Evolutionary conservation across 2,888 invertebrate species (phyloP).

Genomic region (Drosophila dives): DNA sequence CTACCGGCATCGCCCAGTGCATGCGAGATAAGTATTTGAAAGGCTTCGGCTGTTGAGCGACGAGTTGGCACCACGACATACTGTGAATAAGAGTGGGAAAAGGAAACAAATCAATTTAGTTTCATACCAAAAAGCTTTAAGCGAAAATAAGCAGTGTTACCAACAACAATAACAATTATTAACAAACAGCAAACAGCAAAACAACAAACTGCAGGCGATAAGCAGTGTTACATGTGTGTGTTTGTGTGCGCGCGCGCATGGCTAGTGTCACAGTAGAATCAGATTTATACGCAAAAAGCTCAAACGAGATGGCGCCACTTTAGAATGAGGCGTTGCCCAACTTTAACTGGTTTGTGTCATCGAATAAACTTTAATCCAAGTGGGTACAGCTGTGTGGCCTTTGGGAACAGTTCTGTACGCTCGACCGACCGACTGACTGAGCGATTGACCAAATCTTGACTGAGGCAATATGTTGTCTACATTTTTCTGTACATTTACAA

Average conservation of each 20-base stretch:
- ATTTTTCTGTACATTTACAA: constrained; percentile 32
- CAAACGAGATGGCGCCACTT: constrained; percentile 83
- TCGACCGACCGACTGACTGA: constrained; percentile 16
- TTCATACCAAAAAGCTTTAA: constrained; percentile 4
- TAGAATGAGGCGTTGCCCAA: constrained; percentile 19
- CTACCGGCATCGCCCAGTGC: constrained; percentile 99
- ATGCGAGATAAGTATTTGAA: constrained; percentile 98
- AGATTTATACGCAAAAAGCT: constrained; percentile 68
- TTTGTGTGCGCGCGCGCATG: constrained; percentile 5
- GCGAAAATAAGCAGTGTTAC: constrained; percentile 46
- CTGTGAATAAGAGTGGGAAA: constrained; percentile 85
- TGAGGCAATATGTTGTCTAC: constrained; percentile 63
- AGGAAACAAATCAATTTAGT: constrained; percentile 18
- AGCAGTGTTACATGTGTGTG: constrained; percentile 36
- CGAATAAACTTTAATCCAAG: constrained; percentile 12
- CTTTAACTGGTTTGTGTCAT: constrained; percentile 46
- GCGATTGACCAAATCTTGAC: constrained; percentile 36
- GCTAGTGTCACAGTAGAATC: constrained; percentile 21
- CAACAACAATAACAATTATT: constrained; percentile 33
- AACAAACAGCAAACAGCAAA: constrained; percentile 39
- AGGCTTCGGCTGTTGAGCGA: constrained; percentile 97
- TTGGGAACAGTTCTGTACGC: constrained; percentile 65
- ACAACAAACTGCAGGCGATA: constrained; percentile 35
- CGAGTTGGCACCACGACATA: constrained; percentile 98
- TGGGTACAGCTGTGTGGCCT: constrained; percentile 55